Percentiles rank a stretch among this genome's conserved stretches.
phyloP scores from a whole-genome alignment of 1,140 invertebrate species.

The Trialeurodes vaporariorum region DNA sequence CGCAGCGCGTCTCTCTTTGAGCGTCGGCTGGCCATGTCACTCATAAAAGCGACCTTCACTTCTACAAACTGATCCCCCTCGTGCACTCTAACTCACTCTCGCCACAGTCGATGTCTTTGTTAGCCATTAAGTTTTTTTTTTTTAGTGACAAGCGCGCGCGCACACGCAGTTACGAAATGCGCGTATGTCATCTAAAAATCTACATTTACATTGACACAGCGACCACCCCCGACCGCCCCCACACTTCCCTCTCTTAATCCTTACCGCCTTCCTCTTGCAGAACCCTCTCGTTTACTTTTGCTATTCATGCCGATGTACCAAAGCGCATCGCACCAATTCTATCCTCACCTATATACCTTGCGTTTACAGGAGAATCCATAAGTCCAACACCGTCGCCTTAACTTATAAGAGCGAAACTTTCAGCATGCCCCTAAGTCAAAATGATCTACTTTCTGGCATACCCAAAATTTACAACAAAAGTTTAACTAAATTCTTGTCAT shows the following conservation, averaged over 20 bases:
- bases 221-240: no score
- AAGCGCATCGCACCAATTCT: not conserved
- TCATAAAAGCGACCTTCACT: not conserved
- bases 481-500: no score
- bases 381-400: not conserved
- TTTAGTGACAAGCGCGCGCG: no score
- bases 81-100: no score
- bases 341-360: not conserved
- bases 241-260: not conserved
- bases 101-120: not conserved
- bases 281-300: not conserved
- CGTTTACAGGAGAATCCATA: not conserved
- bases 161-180: not conserved
- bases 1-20: no score
- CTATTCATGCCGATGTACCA: not conserved
- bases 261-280: no score
- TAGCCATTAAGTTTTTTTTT: not conserved
- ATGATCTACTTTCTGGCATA: no score
- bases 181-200: not conserved
- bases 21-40: no score
- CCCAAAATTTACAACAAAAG: no score
- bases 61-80: no score
- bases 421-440: no score
- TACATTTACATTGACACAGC: not conserved
- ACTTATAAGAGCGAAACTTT: no score